Conservation (phyloP, 2,113 vertebrate genomes). For the Calyptommatus sinebrachiatus region DNA sequence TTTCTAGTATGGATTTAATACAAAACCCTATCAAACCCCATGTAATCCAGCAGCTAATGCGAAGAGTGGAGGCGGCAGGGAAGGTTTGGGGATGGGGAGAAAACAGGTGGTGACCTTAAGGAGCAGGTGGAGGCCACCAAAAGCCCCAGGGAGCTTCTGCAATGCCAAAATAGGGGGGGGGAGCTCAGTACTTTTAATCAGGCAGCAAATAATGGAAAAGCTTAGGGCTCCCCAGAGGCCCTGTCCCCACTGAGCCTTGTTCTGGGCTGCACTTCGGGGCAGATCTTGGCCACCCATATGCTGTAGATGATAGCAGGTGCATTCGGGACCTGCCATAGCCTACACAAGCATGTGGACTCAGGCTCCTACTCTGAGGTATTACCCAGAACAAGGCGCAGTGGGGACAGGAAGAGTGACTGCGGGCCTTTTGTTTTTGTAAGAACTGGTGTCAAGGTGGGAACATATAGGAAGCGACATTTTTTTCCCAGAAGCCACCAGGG, state of each 20-base stretch:
- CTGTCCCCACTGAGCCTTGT: too few relatives aligned
- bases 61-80: neutral
- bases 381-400: too few relatives aligned
- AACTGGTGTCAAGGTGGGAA: neutral
- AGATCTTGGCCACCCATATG: too few relatives aligned
- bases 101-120: neutral
- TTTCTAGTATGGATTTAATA: conserved; percentile 11
- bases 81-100: neutral
- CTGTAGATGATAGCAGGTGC: too few relatives aligned
- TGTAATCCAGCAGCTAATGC: conserved; percentile 5
- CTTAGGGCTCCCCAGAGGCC: neutral
- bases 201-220: neutral
- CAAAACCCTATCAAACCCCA: conserved; percentile 2
- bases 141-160: neutral
- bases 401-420: neutral
- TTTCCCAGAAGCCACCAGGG: neutral
- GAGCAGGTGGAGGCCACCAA: neutral
- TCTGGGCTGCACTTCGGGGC: neutral
- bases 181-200: neutral
- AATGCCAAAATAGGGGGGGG: too few relatives aligned
- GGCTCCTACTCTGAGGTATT: too few relatives aligned
- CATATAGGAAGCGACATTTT: neutral
- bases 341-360: too few relatives aligned
- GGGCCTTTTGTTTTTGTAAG: too few relatives aligned
- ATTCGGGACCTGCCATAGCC: too few relatives aligned